A percentile compares a stretch with the other conserved stretches of the same genome.
Conservation (phyloP, 1,140 invertebrate genomes). For the Glomeris maerens region DNA sequence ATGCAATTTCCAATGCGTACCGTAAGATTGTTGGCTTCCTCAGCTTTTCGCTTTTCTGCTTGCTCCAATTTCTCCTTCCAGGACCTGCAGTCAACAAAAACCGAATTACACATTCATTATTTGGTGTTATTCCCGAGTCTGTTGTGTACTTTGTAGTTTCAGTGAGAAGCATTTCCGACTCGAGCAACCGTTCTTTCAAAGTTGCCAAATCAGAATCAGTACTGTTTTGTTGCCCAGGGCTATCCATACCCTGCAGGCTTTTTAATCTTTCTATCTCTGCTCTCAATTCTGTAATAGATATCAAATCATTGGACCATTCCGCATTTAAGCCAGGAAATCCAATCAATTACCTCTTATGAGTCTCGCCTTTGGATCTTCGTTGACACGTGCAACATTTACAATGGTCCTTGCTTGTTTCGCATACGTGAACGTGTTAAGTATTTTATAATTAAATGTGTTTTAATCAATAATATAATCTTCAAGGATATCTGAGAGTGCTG, state of each 20-base stretch:
- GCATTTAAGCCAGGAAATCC: not conserved
- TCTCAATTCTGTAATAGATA: constrained; percentile 36
- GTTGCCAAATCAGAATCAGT: too few species aligned
- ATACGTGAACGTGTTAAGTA: constrained; percentile 20
- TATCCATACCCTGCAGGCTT: constrained; percentile 40
- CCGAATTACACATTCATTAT: too few species aligned
- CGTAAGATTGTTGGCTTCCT: constrained; percentile 28
- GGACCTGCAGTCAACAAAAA: constrained; percentile 20
- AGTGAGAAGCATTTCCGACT: constrained; percentile 22
- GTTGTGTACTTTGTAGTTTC: constrained; percentile 25
- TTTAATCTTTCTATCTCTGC: constrained; percentile 52
- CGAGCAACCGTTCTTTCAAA: constrained; percentile 22
- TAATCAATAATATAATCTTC: constrained; percentile 4
- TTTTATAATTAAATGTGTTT: not conserved
- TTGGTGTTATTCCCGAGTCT: too few species aligned
- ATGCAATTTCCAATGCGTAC: constrained; percentile 15
- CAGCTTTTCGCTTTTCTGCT: constrained; percentile 27
- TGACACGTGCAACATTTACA: constrained; percentile 58
- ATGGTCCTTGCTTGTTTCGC: constrained; percentile 64
- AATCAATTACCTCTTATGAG: constrained; percentile 34
- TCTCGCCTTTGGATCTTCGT: constrained; percentile 57
- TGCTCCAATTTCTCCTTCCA: constrained; percentile 27
- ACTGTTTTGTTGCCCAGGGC: too few species aligned
- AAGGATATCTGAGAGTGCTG: constrained; percentile 59
- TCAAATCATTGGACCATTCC: constrained; percentile 6